phyloP scores from a whole-genome alignment of 2,888 invertebrate genomes.

The Nephrotoma guestfalica region DNA sequence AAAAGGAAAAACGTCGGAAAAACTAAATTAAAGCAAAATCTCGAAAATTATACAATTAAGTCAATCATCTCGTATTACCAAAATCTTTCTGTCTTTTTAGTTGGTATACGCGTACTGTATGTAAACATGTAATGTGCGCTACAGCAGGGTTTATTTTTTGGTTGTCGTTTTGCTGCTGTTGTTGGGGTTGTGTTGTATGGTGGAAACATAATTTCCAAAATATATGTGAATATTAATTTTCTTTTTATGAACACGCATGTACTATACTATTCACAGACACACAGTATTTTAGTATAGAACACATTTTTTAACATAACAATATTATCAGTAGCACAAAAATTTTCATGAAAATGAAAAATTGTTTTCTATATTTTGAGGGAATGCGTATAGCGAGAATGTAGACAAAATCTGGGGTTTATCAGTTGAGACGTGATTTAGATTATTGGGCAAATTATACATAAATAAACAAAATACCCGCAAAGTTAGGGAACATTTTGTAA shows the following conservation, averaged over 20 bases:
- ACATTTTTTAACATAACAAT: background rate
- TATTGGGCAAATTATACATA: background rate
- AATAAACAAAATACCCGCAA: background rate
- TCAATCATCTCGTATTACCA: background rate
- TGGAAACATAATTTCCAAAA: background rate
- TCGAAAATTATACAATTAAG: background rate
- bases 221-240: background rate
- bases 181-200: background rate
- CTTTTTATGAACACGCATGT: background rate
- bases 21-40: background rate
- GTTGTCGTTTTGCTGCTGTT: background rate
- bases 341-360: background rate
- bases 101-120: background rate
- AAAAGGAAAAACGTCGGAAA: background rate
- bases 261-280: background rate
- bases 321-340: background rate
- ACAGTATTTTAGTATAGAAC: background rate
- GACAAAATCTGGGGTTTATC: background rate
- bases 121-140: background rate
- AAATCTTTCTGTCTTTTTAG: background rate
- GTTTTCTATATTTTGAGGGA: background rate
- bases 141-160: background rate
- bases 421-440: background rate
- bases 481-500: background rate
- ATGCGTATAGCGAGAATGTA: background rate